Percentiles rank a stretch among this genome's conserved stretches.
Evolutionary conservation across 2,797 vertebrate species (phyloP).

Genomic region (Hydrocynus forskahlii): DNA sequence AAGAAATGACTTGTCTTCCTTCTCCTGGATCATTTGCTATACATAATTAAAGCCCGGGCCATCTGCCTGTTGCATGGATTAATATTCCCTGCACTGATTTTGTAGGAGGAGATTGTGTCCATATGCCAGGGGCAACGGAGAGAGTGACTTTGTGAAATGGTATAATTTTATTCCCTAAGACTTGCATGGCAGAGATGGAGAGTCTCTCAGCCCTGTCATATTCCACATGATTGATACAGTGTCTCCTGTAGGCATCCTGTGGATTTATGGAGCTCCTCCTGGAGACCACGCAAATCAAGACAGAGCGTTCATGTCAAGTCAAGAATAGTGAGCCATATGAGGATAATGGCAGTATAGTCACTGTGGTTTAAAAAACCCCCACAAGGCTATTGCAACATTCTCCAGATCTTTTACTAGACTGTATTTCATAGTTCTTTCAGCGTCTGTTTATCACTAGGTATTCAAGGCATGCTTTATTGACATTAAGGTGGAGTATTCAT

Average conservation of each 20-base stretch:
- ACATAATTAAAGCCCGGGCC: constrained; percentile 46
- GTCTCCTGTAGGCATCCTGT: constrained; percentile 21
- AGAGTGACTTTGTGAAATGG: constrained; percentile 37
- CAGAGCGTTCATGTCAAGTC: neutral
- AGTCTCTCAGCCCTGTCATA: constrained; percentile 38
- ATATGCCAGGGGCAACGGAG: constrained; percentile 42
- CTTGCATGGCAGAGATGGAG: constrained; percentile 49
- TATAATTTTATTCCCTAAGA: constrained; percentile 35
- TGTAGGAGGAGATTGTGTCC: constrained; percentile 48
- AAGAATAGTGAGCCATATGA: constrained; percentile 27
- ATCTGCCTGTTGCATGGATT: constrained; percentile 55
- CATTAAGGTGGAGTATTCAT: constrained; percentile 11
- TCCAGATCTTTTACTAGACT: constrained; percentile 12
- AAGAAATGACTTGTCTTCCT: constrained; percentile 2
- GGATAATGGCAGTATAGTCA: constrained; percentile 4
- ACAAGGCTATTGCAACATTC: neutral
- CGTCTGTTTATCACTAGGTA: constrained; percentile 15
- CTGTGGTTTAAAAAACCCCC: constrained; percentile 11
- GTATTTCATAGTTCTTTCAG: constrained; percentile 31
- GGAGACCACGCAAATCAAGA: constrained; percentile 27
- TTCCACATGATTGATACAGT: constrained; percentile 46
- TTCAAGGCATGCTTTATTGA: constrained; percentile 13
- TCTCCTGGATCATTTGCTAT: constrained; percentile 27
- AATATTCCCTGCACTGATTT: constrained; percentile 57
- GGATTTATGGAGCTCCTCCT: constrained; percentile 41